A percentile compares a stretch with the other conserved stretches of the same genome.
phyloP scores from a whole-genome alignment of 2,888 invertebrate species.

The Platycnemis pennipes region DNA sequence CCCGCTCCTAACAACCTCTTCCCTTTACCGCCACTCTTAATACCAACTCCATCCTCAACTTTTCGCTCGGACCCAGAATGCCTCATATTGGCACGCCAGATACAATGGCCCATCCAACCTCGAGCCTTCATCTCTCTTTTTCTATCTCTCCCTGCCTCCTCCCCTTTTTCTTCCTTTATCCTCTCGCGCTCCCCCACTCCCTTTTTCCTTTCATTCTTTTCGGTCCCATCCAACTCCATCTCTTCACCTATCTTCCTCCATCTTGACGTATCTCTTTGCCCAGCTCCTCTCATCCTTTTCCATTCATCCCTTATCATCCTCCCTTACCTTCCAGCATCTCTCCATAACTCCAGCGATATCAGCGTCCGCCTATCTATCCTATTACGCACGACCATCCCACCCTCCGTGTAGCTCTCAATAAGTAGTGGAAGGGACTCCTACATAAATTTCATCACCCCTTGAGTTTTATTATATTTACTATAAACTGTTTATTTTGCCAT shows the following conservation, averaged over 20 bases:
- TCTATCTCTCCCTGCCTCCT: not conserved
- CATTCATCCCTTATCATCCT: not conserved
- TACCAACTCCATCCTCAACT: constrained; percentile 21
- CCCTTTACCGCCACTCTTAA: constrained; percentile 12
- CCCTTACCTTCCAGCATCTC: not conserved
- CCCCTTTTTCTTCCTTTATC: not conserved
- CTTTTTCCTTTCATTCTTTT: too few species aligned
- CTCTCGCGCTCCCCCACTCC: not conserved
- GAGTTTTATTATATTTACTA: too few species aligned
- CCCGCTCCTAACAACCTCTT: not conserved
- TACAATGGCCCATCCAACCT: constrained; percentile 9
- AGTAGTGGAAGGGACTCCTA: not conserved
- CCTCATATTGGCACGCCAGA: constrained; percentile 42
- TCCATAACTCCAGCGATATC: not conserved
- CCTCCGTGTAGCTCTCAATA: not conserved
- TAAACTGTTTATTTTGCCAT: too few species aligned
- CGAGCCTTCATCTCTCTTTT: not conserved
- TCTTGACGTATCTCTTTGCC: not conserved
- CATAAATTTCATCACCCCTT: too few species aligned
- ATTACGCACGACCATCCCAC: not conserved
- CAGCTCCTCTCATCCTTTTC: not conserved
- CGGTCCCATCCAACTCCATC: not conserved
- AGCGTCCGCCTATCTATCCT: not conserved
- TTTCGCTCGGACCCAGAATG: not conserved
- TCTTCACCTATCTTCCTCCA: not conserved